Evolutionary conservation across 2,113 vertebrate species (phyloP), one percentile per base, ranked within the genome.

Genomic region (Rhabdomys dilectus): DNA sequence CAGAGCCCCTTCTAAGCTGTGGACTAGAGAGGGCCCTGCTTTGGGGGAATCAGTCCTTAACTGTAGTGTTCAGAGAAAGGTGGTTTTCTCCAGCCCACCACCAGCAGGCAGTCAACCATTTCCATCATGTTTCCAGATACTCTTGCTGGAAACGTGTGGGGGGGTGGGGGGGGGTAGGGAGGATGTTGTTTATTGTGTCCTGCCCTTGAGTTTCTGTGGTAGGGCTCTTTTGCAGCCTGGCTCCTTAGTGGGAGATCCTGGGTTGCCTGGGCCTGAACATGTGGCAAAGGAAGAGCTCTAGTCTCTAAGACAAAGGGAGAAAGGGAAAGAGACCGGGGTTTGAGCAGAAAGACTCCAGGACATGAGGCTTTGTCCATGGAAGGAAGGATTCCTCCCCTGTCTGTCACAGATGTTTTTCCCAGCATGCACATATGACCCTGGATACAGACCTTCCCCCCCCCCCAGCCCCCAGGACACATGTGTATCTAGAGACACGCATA

Each of bases 51-150:
- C 51, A 51, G 87, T n/a, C 60, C 87, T 89, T 94, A 87, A 94
- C 95, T 92, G 72, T 78, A 75, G 73, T 85, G 72, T 96, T 95
- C 62, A 84, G 70, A 77, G 94, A 92, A 92, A 86, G 73, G 64
- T 80, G 8, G 19, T 89, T 93, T 88, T 92, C 73, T 58, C 91
- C 80, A 39, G 91, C 56, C 51, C 39, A 29, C 82, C 80, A 36
- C 78, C 82, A 75, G 75, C 56, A 92, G 29, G 76, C 70, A 85
- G 72, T 62, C 82, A 88, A 7, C 64, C 11, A 45, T 94, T 82
- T 81, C 82, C 5, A 0, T 84, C 62, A 76, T 26, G 31, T 84
- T 97, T 77, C 92, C 53, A 70, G 48, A 75, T 87, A 75, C 36
- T 92, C 48, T 45, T 80, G 45, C 68, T 81, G 2, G 45, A 19